Base-by-base conservation (phyloP, 2,888 invertebrate species). In the Nasonia oneida region DNA sequence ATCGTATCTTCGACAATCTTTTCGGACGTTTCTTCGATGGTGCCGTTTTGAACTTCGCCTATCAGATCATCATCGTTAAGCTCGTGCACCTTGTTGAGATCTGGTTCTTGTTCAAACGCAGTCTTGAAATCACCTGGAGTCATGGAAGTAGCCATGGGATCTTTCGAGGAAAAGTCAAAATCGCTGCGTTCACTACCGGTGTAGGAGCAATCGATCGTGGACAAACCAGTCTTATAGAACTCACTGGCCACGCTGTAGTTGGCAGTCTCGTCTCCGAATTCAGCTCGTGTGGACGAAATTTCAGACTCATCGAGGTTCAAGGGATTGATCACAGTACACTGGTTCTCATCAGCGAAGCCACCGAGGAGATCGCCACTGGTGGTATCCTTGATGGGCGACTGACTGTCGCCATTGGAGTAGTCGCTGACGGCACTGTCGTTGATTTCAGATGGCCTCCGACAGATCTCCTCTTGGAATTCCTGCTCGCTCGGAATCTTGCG, bases 401-500 rank as follows among this genome's bases (percentile, higher is more conserved):
- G 23, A 12, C 53, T 6, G 50, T 95, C 95, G 85, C 95, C 95
- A 91, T 95, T 95, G 85, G 94, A 94, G 89, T 94, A 95, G 12
- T 95, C 95, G 53, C 74, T 42, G 14, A 57, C 39, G 37, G 23
- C 23, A 14, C 33, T 83, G 88, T 89, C 89, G 6, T 91, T 91
- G 14, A 93, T 87, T 47, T 96, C 96, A 73, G 95, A 95, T 0
- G 96, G 96, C 89, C 96, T 94, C 74, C 94, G 94, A 84, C 95
- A 95, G 0, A 96, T 95, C 90, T 96, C 96, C 39, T 94, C 94
- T 88, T 95, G 94, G 90, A 96, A 96, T 89, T 96, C 96, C 67
- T 94, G 93, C 64, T 94, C 94, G 87, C 95, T 95, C 0, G 95
- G 95, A 18, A 95, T 90, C 78, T 23, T 75, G 33, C 64, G 74